phyloP scores from a whole-genome alignment of 2,888 invertebrate species.

The Brachyptera putata region DNA sequence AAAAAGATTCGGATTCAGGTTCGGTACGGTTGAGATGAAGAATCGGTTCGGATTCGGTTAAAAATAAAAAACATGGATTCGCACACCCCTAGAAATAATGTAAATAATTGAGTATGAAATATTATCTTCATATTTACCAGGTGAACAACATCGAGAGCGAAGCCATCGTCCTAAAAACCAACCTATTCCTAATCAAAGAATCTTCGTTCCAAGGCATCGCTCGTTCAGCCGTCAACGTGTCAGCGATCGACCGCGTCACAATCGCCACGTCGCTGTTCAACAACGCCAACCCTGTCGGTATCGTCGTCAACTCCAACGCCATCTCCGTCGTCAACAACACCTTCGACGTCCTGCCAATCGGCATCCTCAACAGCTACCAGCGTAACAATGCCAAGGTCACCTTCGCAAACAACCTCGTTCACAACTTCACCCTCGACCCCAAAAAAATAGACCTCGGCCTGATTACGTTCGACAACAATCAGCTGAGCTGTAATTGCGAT shows the following conservation, averaged over 20 bases:
- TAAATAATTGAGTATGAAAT: neutral
- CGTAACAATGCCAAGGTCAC: neutral
- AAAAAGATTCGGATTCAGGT: too few species aligned
- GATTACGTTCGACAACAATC: neutral
- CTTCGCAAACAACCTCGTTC: neutral
- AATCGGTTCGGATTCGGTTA: too few species aligned
- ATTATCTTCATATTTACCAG: neutral
- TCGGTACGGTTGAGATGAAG: too few species aligned
- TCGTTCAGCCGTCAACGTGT: neutral
- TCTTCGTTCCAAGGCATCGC: neutral
- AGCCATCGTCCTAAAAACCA: neutral
- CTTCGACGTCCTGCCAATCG: conserved; percentile 4
- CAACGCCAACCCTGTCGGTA: neutral
- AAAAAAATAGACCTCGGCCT: neutral
- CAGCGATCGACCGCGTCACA: neutral
- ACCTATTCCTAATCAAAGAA: neutral
- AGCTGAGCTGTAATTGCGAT: neutral
- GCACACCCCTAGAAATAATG: too few species aligned
- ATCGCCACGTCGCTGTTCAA: neutral
- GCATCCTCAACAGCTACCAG: neutral
- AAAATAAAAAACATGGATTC: too few species aligned
- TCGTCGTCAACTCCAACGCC: neutral
- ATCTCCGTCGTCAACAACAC: conserved; percentile 3
- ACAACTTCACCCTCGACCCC: neutral
- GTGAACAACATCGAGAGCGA: neutral